These are phyloP conservation scores for Malthinus seriepunctatus DNA, from an alignment of 2,888 invertebrate species.

Conservation along the genomic window DNA sequence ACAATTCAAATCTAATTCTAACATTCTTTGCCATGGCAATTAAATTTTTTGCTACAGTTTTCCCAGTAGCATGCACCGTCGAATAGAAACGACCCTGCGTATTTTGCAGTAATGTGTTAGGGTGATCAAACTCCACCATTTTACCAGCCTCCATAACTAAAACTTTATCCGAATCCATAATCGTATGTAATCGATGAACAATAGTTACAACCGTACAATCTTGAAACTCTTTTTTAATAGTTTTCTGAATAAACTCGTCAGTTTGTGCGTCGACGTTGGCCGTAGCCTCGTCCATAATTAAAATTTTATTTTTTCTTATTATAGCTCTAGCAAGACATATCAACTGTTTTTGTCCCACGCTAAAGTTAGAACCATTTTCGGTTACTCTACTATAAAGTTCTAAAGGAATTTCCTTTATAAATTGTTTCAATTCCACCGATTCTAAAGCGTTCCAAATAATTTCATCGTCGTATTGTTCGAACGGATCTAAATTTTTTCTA, in stretches of 20 bases:
- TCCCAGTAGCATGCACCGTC: constrained; percentile 72
- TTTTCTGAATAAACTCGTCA: constrained; percentile 75
- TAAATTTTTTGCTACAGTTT: constrained; percentile 40
- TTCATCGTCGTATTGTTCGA: constrained; percentile 77
- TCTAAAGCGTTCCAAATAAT: constrained; percentile 82
- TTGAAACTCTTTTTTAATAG: constrained; percentile 74
- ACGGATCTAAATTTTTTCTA: constrained; percentile 88
- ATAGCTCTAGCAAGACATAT: constrained; percentile 72
- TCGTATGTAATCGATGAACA: constrained; percentile 83
- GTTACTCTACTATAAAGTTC: constrained; percentile 46
- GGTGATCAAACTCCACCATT: constrained; percentile 77
- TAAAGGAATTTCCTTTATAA: constrained; percentile 60
- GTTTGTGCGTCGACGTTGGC: constrained; percentile 83
- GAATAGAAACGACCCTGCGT: constrained; percentile 64
- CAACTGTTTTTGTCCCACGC: constrained; percentile 65
- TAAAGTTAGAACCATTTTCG: constrained; percentile 64
- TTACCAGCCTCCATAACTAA: constrained; percentile 80
- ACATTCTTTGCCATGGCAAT: constrained; percentile 40
- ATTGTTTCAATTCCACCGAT: constrained; percentile 39
- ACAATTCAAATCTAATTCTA: not conserved
- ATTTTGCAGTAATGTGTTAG: constrained; percentile 67
- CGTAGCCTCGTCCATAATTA: constrained; percentile 72
- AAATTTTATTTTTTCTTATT: constrained; percentile 52
- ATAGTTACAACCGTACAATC: constrained; percentile 83
- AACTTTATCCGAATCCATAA: constrained; percentile 85